These are phyloP conservation scores for Arizona elegans DNA, from an alignment of 2,113 vertebrate species.

Conservation along the genomic window DNA sequence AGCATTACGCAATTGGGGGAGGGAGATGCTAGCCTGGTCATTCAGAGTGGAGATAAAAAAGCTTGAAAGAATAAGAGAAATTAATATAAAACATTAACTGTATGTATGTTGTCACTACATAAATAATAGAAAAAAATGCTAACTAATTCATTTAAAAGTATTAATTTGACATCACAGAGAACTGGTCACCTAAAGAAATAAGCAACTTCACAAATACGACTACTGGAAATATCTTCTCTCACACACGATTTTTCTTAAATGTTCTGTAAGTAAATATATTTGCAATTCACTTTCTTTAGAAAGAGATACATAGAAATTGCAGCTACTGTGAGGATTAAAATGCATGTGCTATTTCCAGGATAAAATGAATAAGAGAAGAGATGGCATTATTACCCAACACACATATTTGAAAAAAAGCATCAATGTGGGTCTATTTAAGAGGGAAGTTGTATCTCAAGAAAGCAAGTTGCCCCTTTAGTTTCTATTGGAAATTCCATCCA, in stretches of 20 bases:
- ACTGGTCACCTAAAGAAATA: slow-evolving; percentile 53
- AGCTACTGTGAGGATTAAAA: slow-evolving; percentile 32
- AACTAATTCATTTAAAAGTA: slow-evolving; percentile 62
- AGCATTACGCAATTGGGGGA: slow-evolving; percentile 71
- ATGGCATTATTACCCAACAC: slow-evolving; percentile 29
- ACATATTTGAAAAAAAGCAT: slow-evolving; percentile 49
- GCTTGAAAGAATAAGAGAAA: slow-evolving; percentile 45
- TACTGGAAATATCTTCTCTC: slow-evolving; percentile 53
- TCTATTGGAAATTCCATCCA: slow-evolving; percentile 63
- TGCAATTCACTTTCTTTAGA: slow-evolving; percentile 43
- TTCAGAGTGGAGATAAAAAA: slow-evolving; percentile 58
- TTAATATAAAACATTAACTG: slow-evolving; percentile 52
- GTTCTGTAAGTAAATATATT: slow-evolving; percentile 58
- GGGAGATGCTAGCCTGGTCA: slow-evolving; percentile 61
- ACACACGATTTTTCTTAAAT: slow-evolving; percentile 23
- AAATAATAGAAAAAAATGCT: slow-evolving; percentile 56
- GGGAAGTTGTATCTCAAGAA: slow-evolving; percentile 41
- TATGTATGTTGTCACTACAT: slow-evolving; percentile 59
- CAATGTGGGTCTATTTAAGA: slow-evolving; percentile 45
- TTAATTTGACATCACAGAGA: slow-evolving; percentile 62
- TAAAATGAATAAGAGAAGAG: slow-evolving; percentile 32
- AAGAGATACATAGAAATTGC: slow-evolving; percentile 30
- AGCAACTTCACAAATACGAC: slow-evolving; percentile 65
- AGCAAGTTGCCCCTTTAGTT: slow-evolving; percentile 40
- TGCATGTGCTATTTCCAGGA: slow-evolving; percentile 45